Conservation (phyloP, 1,140 invertebrate genomes). For the Akabosia matsudoensis region DNA sequence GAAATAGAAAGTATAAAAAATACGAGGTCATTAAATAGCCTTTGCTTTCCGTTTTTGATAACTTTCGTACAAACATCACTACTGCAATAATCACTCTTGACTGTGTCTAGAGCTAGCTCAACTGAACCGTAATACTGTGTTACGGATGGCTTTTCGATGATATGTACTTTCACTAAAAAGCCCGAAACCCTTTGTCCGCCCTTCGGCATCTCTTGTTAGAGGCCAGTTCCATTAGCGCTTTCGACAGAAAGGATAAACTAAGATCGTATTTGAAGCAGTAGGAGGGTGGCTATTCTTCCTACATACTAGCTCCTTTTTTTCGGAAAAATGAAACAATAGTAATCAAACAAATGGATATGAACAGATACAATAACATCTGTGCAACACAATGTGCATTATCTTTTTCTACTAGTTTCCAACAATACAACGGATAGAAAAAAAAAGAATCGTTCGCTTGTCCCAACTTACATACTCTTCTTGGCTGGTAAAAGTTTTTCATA, state of each 20-base stretch:
- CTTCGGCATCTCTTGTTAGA: background rate
- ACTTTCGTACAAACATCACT: background rate
- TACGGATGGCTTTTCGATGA: background rate
- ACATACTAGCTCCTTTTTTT: background rate
- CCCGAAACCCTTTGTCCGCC: background rate
- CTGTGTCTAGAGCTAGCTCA: background rate
- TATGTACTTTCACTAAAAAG: background rate
- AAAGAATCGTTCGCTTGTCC: background rate
- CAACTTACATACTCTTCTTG: background rate
- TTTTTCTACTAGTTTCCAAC: background rate
- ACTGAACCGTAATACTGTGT: background rate
- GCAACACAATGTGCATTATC: background rate
- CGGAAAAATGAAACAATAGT: constrained; percentile 8
- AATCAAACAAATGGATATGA: background rate
- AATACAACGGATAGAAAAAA: background rate
- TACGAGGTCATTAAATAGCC: background rate
- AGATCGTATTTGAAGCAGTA: background rate
- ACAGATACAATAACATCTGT: background rate
- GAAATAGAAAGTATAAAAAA: background rate
- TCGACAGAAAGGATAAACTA: background rate
- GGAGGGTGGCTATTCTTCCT: background rate
- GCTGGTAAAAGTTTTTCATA: no score
- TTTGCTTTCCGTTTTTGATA: background rate
- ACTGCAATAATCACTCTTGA: background rate
- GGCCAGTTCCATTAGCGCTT: background rate